Conservation (phyloP, 2,113 vertebrate genomes). For the Dipodomys stephensi region DNA sequence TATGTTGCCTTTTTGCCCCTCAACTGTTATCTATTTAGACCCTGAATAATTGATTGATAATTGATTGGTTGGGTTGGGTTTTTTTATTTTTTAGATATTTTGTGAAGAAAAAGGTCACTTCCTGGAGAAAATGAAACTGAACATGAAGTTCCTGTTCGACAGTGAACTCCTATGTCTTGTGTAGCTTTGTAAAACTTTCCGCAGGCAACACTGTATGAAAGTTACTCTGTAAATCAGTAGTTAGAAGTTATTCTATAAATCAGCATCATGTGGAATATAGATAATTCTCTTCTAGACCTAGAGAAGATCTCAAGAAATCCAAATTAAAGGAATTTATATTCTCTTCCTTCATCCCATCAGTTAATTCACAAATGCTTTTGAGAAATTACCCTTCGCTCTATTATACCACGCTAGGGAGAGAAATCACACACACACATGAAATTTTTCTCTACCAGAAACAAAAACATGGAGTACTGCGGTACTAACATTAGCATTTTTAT, state of each 20-base stretch:
- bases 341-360: neutral
- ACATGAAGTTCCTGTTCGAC: neutral
- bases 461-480: neutral
- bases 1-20: neutral
- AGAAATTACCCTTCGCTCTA: neutral
- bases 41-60: neutral
- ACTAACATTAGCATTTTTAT: neutral
- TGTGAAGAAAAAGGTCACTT: neutral
- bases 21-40: neutral
- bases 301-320: neutral
- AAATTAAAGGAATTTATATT: neutral
- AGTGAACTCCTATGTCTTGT: neutral
- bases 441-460: neutral
- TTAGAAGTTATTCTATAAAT: too few species aligned
- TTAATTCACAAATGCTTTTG: neutral
- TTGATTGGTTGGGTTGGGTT: too few species aligned
- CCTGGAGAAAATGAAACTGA: slow-evolving; percentile 15
- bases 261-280: neutral
- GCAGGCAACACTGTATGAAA: too few species aligned
- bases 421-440: neutral
- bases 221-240: too few species aligned
- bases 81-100: neutral
- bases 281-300: neutral
- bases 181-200: neutral
- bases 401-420: neutral